phyloP scores from a whole-genome alignment of 2,797 vertebrate species.

The Brachyrhaphis roseni region DNA sequence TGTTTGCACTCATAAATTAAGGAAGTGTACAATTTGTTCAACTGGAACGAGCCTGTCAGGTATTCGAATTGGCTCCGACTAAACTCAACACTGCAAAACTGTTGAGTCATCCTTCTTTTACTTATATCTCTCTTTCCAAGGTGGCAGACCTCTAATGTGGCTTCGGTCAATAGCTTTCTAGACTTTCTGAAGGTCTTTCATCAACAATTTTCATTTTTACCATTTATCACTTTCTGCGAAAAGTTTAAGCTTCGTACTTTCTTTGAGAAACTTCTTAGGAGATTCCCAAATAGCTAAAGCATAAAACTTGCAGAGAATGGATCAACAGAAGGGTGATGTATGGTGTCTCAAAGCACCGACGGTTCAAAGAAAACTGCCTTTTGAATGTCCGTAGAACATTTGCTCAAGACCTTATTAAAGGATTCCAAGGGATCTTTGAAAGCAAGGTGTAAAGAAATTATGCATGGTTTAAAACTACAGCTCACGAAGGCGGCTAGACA shows the following conservation, averaged over 20 bases:
- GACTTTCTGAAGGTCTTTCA: neutral
- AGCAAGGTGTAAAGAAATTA: neutral
- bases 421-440: neutral
- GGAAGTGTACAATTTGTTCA: constrained; percentile 11
- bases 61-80: neutral
- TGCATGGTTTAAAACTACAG: neutral
- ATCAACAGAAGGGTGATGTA: neutral
- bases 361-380: neutral
- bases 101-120: neutral
- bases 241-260: neutral
- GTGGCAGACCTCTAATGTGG: neutral
- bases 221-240: neutral
- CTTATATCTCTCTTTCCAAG: neutral
- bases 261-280: neutral
- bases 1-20: constrained; percentile 25
- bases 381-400: neutral
- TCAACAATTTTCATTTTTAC: neutral
- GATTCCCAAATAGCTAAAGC: neutral
- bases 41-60: neutral
- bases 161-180: neutral
- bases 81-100: neutral
- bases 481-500: neutral
- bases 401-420: neutral
- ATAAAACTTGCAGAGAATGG: neutral
- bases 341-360: neutral